Evolutionary conservation across 2,113 vertebrate species (phyloP), one percentile per base, ranked within the genome.

Genomic region (Zosterops borbonicus): DNA sequence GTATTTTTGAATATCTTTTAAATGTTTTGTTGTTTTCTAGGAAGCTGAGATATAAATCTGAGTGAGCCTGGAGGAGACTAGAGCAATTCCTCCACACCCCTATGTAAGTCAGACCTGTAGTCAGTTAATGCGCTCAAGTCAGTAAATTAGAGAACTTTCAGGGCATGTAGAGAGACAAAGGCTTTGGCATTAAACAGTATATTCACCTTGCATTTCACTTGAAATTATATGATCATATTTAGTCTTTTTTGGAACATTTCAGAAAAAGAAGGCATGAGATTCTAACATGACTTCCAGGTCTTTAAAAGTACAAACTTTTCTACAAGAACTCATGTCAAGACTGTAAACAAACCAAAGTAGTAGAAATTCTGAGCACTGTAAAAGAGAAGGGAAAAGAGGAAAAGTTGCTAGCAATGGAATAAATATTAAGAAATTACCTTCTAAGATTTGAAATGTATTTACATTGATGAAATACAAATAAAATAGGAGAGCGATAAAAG

Each of bases 71-170:
- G 31, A 79, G 53, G 17, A 64, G 15, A 42, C 9, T 22, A 55
- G 27, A 42, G 49, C 14, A 60, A 25, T 31, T 77, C 16, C 9
- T 87, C 27, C 24, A 9, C 19, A 28, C 4, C 2, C 27, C 14
- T 19, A 12, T 0, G 0, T 35, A 37, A n/a, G 1, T 47, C 39
- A 74, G 68, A 73, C 21, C 9, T 33, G 17, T 20, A 76, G 39
- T 22, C 28, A 55, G 3, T 22, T 75, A 50, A 58, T 12, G 7
- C 56, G 11, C 7, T 60, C 20, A 42, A 59, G 10, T 23, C 41
- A 39, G 46, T 42, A 50, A 83, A 75, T 71, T 0, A 71, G 14
- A 78, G 11, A 42, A 28, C 4, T 12, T 60, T 17, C 7, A 6
- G 27, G 24, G 5, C 10, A 33, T 6, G 5, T 42, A 5, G 27